These are phyloP conservation scores for Fragum sueziense DNA, from an alignment of 2,888 invertebrate genomes.

Conservation along the genomic window DNA sequence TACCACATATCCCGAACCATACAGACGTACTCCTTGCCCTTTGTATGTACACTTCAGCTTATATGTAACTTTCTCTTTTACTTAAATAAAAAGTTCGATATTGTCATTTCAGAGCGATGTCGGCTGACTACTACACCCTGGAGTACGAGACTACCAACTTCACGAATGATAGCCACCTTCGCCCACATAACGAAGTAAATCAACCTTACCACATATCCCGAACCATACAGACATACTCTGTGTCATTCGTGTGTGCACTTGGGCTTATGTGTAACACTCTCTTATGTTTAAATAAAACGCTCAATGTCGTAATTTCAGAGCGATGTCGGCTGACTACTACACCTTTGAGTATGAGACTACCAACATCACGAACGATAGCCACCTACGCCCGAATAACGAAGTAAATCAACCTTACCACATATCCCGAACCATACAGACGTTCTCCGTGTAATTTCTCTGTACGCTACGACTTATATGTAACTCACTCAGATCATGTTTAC, in stretches of 20 bases:
- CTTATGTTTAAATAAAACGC: too few species aligned
- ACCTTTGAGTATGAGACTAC: background rate
- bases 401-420: conserved; percentile 21
- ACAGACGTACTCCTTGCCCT: conserved; percentile 84
- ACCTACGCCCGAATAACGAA: background rate
- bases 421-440: conserved; percentile 31
- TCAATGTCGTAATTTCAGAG: conserved; percentile 9
- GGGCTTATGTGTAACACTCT: conserved; percentile 90
- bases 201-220: conserved; percentile 24
- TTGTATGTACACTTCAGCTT: conserved; percentile 87
- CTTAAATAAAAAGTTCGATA: too few species aligned
- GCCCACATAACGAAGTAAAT: background rate
- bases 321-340: background rate
- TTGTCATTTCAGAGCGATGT: conserved; percentile 17
- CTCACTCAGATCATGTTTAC: too few species aligned
- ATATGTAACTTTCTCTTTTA: conserved; percentile 91
- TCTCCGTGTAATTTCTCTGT: conserved; percentile 86
- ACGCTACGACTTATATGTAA: conserved; percentile 89
- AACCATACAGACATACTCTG: conserved; percentile 69
- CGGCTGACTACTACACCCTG: background rate
- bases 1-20: conserved; percentile 29
- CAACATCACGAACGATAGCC: background rate
- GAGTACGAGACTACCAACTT: background rate
- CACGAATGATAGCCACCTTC: background rate
- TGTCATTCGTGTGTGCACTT: conserved; percentile 87